Base-by-base conservation (phyloP, 2,113 vertebrate genomes). In the Perca fluviatilis region DNA sequence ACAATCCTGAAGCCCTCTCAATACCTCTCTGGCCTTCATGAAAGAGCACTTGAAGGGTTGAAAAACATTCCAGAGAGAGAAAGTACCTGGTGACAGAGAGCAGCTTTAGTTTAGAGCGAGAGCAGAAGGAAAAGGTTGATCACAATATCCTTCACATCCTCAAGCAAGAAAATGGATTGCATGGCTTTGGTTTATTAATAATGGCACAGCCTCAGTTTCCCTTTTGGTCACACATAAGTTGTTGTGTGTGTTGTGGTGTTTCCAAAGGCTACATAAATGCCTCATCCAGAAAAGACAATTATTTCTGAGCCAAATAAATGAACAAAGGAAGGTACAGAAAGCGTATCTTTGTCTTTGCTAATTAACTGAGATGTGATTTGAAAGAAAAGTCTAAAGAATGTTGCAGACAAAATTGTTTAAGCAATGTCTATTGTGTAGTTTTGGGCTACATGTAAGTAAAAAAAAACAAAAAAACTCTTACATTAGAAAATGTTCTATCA, bases 31-130 rank as follows among this genome's bases (percentile, higher is more conserved):
- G 81, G 84, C 87, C 89, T 91, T 88, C 57, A 11, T 76, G 84
- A 94, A 94, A 94, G 91, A 92, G 88, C 91, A 90, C 94, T 94
- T 87, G 73, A 94, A 84, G 81, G 73, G 82, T 73, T 94, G 90
- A 92, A 92, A 87, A 93, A 90, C 95, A 95, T 95, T 96, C 95
- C 94, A 80, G 80, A 86, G 85, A 69, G 82, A 86, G 63, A 88
- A 82, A 91, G 78, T 90, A 91, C 90, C 87, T 89, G 88, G 87
- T 82, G 91, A 92, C 72, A 30, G 80, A 86, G 78, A 86, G 74
- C 27, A 12, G 79, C 77, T 76, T 84, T 64, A 64, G 75, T 81
- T 86, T 27, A 76, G 65, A 81, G 47, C 2, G 15, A 63, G 62
- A 85, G 57, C 61, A 68, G 58, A 63, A 80, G 66, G 77, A 54